Base-by-base conservation (phyloP, 2,888 invertebrate genomes). In the Argyra leucocephala region DNA sequence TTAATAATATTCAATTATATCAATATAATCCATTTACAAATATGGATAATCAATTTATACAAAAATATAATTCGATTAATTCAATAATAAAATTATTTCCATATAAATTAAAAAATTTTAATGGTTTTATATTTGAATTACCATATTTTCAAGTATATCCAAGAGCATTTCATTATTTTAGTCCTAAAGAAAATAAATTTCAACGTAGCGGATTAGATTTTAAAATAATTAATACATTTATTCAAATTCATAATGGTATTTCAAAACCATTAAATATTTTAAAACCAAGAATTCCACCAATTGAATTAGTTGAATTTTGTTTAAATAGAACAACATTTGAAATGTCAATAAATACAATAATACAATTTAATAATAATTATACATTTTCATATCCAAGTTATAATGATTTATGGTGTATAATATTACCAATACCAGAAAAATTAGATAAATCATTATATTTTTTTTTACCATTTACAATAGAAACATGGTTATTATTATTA, bases 381-480 rank as follows among this genome's bases (percentile, higher is more conserved):
- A 48, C 48, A 48, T 48, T 48, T 48, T 48, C 18, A 48, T 48
- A 48, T 48, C 5, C 48, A 48, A 48, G 2, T 12, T 48, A 48
- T 48, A 2, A 15, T 18, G 48, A 48, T 48, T 5, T 18, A 48
- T 48, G 48, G 48, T 15, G 48, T 48, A 48, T 48, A 12, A 48
- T 48, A 18, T 48, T 48, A 48, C 48, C 48, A 48, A 18, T 48
- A 48, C 48, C 48, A 48, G 18, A 15, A 48, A 18, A 48, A 48
- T 48, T 48, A 48, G 48, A 48, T 48, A 48, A 48, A 48, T 48
- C 48, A 48, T 48, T 48, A 48, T 48, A 48, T 48, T 48, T 48
- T n/a, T 48, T 48, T 18, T 48, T 48, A 48, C 48, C 48, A 48
- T 48, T 48, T 48, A 15, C 15, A 1, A 3, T 3, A 18, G 48